phyloP scores from a whole-genome alignment of 2,797 vertebrate genomes.

The Halcyon smyrnensis region DNA sequence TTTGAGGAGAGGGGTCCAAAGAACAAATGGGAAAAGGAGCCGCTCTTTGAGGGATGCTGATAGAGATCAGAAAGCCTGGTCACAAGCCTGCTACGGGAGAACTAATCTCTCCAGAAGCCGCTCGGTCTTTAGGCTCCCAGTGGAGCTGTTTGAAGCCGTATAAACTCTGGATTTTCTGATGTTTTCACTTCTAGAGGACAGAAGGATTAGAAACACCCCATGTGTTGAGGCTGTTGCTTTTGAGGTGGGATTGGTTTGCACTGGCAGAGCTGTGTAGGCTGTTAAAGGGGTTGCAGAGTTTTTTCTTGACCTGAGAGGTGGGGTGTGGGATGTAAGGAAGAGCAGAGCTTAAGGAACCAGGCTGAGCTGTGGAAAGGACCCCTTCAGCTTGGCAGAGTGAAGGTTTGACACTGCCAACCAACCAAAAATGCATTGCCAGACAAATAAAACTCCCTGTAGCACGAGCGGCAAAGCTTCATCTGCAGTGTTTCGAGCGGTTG shows the following conservation, averaged over 20 bases:
- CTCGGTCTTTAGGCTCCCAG: neutral
- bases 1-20: conserved; percentile 59
- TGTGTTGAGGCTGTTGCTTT: neutral
- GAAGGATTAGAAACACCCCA: neutral
- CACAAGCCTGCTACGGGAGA: neutral
- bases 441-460: neutral
- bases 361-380: neutral
- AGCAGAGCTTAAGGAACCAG: neutral
- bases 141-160: neutral
- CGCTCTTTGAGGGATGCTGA: conserved; percentile 14
- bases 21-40: conserved; percentile 31
- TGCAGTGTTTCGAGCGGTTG: accelerated
- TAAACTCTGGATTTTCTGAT: conserved; percentile 31
- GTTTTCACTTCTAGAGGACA: neutral
- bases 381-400: neutral
- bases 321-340: neutral
- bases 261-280: neutral
- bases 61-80: conserved; percentile 6
- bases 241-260: neutral
- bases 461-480: neutral
- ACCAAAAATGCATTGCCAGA: neutral
- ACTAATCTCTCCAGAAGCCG: conserved; percentile 36
- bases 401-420: neutral
- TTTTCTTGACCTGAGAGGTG: neutral
- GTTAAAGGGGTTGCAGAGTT: neutral